Evolutionary conservation across 2,888 invertebrate species (phyloP).

Genomic region (Caenorhabditis auriculariae): DNA sequence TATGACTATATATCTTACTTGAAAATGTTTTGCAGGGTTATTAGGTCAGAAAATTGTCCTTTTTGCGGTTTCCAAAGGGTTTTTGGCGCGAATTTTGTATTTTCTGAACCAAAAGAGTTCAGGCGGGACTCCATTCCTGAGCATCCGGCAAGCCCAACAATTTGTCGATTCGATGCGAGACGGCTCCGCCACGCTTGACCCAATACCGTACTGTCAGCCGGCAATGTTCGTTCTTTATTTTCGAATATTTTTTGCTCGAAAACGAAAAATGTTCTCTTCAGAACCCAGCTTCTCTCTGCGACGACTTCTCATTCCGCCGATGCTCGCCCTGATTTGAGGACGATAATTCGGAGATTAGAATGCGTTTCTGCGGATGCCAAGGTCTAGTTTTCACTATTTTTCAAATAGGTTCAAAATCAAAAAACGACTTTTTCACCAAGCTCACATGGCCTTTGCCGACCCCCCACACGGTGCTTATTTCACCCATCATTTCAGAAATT

Average conservation of each 20-base stretch:
- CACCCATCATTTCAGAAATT: background rate
- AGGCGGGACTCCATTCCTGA: constrained; percentile 23
- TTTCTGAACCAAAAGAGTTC: background rate
- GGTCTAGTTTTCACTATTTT: constrained; percentile 4
- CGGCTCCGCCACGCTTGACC: constrained; percentile 20
- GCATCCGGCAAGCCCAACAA: constrained; percentile 14
- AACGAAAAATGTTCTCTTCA: background rate
- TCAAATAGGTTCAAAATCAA: too few relatives aligned
- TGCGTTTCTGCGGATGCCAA: constrained; percentile 29
- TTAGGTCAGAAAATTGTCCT: too few relatives aligned
- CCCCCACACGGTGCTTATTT: too few relatives aligned
- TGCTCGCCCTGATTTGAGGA: constrained; percentile 24
- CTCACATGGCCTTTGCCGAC: too few relatives aligned
- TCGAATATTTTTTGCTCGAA: background rate
- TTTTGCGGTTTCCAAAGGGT: background rate
- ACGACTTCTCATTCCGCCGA: constrained; percentile 23
- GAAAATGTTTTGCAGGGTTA: too few relatives aligned
- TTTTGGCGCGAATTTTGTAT: background rate
- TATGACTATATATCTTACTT: too few relatives aligned
- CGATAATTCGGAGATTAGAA: constrained; percentile 26
- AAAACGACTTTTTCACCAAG: too few relatives aligned
- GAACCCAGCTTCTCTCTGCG: constrained; percentile 15
- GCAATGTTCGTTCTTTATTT: constrained; percentile 13
- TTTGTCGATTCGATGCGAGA: constrained; percentile 24
- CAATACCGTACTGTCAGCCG: constrained; percentile 21